Percentiles rank a stretch among this genome's conserved stretches.
Evolutionary conservation across 2,888 invertebrate species (phyloP).

Genomic region (Meta bourneti): DNA sequence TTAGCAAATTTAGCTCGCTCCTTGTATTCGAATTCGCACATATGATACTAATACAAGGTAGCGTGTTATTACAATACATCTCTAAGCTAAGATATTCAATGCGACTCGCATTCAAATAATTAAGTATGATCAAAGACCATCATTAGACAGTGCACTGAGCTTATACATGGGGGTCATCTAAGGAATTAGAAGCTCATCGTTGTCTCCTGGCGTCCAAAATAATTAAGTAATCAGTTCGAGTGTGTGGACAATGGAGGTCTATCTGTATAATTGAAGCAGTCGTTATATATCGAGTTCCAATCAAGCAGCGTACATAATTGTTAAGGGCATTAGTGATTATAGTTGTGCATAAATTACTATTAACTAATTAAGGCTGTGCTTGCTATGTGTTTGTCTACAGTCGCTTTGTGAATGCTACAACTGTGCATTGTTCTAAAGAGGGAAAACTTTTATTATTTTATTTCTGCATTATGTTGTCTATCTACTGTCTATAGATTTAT

Average conservation of each 20-base stretch:
- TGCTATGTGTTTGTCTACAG: no score
- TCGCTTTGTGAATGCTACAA: no score
- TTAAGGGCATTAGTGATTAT: neutral
- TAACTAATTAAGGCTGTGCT: no score
- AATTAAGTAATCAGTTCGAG: conserved; percentile 14
- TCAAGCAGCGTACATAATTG: conserved; percentile 7
- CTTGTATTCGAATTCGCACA: no score
- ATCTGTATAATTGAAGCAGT: neutral
- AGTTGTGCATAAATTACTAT: no score
- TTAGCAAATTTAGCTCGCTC: no score
- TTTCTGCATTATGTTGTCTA: no score
- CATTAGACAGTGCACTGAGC: neutral
- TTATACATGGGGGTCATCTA: neutral
- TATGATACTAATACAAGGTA: no score
- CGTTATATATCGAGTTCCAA: neutral
- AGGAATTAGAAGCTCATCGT: neutral
- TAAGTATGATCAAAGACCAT: conserved; percentile 23
- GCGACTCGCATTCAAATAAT: conserved; percentile 5
- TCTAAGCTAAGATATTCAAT: neutral
- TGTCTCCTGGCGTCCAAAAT: neutral
- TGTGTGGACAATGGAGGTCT: neutral
- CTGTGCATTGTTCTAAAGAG: no score
- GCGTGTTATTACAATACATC: neutral
- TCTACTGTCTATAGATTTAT: no score
- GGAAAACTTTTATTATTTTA: no score